Evolutionary conservation across 92 coral and sea anemone genomes (phyloP).

Genomic region (Plumapathes pennacea): DNA sequence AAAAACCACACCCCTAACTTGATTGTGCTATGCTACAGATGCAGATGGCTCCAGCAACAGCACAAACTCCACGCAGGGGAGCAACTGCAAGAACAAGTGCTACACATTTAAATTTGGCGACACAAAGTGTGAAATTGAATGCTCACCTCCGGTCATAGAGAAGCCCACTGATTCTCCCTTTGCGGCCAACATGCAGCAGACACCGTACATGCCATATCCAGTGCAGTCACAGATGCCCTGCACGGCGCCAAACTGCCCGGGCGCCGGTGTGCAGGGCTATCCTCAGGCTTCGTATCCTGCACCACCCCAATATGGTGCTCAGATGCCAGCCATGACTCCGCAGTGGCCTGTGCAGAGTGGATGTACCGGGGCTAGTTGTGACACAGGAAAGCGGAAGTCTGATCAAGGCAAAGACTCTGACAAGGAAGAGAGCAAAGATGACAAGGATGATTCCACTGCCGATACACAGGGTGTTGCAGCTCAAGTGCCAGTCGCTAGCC

Average conservation of each 20-base stretch:
- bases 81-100: conserved; percentile 60
- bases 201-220: conserved; percentile 45
- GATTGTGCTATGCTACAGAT: no score
- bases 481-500: no score
- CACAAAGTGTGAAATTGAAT: conserved; percentile 63
- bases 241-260: conserved; percentile 36
- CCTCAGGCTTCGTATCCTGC: conserved; percentile 25
- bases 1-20: no score
- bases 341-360: conserved; percentile 33
- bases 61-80: conserved; percentile 11
- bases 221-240: conserved; percentile 39
- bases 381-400: no score
- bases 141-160: conserved; percentile 63
- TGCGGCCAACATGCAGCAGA: conserved; percentile 36
- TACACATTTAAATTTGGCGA: conserved; percentile 60
- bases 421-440: no score
- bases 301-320: no score
- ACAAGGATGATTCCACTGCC: no score
- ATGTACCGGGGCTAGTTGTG: conserved; percentile 32
- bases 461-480: conserved; percentile 25
- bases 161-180: conserved; percentile 7
- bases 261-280: conserved; percentile 31
- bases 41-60: no score
- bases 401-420: no score
- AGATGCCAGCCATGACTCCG: no score